Percentiles rank a stretch among this genome's conserved stretches.
Evolutionary conservation across 2,888 invertebrate species (phyloP).

Genomic region (Drosophila stalkeri): DNA sequence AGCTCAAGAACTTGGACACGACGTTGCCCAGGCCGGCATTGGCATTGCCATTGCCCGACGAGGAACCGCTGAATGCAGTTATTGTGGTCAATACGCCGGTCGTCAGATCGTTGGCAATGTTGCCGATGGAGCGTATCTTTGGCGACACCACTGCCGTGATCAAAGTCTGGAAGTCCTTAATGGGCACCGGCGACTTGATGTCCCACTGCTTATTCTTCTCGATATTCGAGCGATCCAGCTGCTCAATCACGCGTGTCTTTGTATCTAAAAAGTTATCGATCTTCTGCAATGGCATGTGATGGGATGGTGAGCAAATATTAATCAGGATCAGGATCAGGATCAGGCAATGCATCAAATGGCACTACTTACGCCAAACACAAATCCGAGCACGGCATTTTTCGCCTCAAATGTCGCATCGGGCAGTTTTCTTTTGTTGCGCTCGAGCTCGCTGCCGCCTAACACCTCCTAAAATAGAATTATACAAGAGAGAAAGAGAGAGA

Average conservation of each 20-base stretch:
- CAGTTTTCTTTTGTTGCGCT: slow-evolving; percentile 91
- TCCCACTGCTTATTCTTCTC: slow-evolving; percentile 91
- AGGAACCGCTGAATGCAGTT: slow-evolving; percentile 86
- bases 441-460: slow-evolving; percentile 86
- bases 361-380: slow-evolving; percentile 93
- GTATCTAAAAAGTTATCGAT: slow-evolving; percentile 93
- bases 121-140: slow-evolving; percentile 89
- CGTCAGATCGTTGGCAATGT: slow-evolving; percentile 88
- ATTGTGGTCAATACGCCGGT: slow-evolving; percentile 86
- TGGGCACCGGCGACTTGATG: slow-evolving; percentile 89
- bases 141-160: slow-evolving; percentile 90
- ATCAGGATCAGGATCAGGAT: slow-evolving; percentile 1
- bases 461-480: slow-evolving; percentile 84
- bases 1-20: slow-evolving; percentile 83
- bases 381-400: slow-evolving; percentile 92
- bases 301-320: not conserved
- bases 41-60: slow-evolving; percentile 84
- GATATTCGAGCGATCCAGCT: slow-evolving; percentile 90
- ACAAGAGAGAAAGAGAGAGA: slow-evolving; percentile 30
- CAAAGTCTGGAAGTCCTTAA: slow-evolving; percentile 88
- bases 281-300: slow-evolving; percentile 87
- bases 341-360: not conserved
- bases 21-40: slow-evolving; percentile 84
- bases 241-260: slow-evolving; percentile 90
- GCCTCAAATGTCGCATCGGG: slow-evolving; percentile 89